Base-by-base conservation (phyloP, 2,113 vertebrate species). In the Corydoras sp. region DNA sequence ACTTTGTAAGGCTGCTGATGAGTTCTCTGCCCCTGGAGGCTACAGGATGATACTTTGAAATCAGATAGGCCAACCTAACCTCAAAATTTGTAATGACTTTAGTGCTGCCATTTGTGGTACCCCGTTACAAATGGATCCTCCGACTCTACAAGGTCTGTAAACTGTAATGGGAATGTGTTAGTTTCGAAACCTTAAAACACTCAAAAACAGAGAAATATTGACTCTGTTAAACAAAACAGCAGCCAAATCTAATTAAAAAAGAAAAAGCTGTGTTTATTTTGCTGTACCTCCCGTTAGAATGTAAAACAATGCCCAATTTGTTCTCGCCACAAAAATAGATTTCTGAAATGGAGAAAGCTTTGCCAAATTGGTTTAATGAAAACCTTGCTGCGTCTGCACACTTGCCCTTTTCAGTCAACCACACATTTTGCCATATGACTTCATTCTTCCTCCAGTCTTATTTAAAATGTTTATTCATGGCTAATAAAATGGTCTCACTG, bases 1-100 rank as follows among this genome's bases (percentile, higher is more conserved):
- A 89, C 77, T 75, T 80, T 77, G 73, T 85, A 77, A 84, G 78
- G 81, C 84, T 85, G 78, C 84, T 77, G 78, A 85, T 80, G 78
- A 79, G 80, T 65, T 78, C 63, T 56, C 75, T 10, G 76, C 71
- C 74, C 81, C 2, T 59, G 62, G 76, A 86, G 79, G 35, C 53
- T 56, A 73, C 62, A 80, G 80, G 81, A 71, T 58, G 55, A n/a
- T 58, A 32, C 65, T 71, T 56, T 53, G 48, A 68, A 79, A 83
- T 82, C 62, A 80, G 82, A 83, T 82, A 81, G 73, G 68, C 15
- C 76, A 79, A 65, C 55, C 65, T 81, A 82, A 88, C 72, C 79
- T 83, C 78, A 80, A 76, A 70, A 68, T 74, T 68, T 68, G 75
- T 59, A 50, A 61, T 24, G 13, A 14, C 66, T 58, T 75, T 35